Evolutionary conservation across 2,888 invertebrate species (phyloP).

Genomic region (Heliconius ethilla): DNA sequence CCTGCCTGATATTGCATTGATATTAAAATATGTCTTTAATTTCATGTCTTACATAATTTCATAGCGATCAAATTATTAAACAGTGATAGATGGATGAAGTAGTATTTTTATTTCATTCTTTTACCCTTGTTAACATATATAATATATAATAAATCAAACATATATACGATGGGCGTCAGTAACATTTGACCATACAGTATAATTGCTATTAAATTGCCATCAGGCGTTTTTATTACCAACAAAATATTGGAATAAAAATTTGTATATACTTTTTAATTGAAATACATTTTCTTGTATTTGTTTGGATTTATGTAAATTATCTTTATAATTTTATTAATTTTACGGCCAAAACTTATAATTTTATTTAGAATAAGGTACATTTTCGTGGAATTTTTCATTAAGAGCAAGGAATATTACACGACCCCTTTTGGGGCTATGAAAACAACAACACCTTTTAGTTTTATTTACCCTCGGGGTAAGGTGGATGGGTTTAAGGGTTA

Average conservation of each 20-base stretch:
- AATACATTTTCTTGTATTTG: neutral
- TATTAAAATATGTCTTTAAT: too few relatives aligned
- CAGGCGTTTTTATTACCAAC: neutral
- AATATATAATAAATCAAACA: neutral
- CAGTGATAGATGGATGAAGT: too few relatives aligned
- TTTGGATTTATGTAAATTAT: neutral
- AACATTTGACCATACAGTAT: neutral
- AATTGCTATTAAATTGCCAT: neutral
- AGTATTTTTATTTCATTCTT: neutral
- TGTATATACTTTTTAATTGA: neutral
- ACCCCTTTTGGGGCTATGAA: conserved; percentile 14
- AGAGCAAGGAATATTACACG: conserved; percentile 5
- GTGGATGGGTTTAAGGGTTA: neutral
- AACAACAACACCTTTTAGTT: conserved; percentile 21
- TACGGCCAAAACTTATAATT: neutral
- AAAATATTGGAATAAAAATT: neutral
- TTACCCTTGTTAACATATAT: neutral
- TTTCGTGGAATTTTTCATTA: conserved; percentile 14
- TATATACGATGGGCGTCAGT: neutral
- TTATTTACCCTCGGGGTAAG: neutral
- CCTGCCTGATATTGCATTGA: too few relatives aligned
- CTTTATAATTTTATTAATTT: neutral
- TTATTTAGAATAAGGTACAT: neutral
- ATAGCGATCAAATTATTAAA: too few relatives aligned
- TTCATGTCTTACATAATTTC: too few relatives aligned